Conservation (phyloP, 2,797 vertebrate genomes). For the Anguilla marmorata region DNA sequence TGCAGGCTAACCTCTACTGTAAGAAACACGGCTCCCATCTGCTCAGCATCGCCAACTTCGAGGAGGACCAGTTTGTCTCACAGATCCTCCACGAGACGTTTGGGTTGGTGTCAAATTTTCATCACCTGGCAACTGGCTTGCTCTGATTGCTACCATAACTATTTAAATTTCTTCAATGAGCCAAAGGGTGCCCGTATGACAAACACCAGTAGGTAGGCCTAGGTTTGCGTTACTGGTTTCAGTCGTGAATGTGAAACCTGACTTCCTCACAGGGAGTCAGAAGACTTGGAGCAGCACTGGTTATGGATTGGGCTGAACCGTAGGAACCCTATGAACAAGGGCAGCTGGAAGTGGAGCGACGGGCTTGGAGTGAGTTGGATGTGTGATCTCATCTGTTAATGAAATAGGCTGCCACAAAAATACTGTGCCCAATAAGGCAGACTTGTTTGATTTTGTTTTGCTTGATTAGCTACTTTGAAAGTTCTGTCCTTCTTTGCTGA, state of each 20-base stretch:
- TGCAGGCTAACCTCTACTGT: conserved; percentile 84
- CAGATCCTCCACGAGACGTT: conserved; percentile 87
- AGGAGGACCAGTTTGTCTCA: conserved; percentile 86
- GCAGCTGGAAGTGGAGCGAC: conserved; percentile 93
- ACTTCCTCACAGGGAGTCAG: conserved; percentile 71
- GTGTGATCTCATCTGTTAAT: not conserved
- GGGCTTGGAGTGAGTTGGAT: conserved; percentile 83
- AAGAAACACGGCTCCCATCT: conserved; percentile 83
- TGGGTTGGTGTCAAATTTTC: conserved; percentile 72
- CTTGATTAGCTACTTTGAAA: not conserved
- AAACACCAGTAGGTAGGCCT: not conserved
- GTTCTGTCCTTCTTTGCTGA: not conserved
- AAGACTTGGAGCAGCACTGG: conserved; percentile 92
- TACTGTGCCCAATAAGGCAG: not conserved
- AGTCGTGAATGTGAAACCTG: not conserved
- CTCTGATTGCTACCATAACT: not conserved
- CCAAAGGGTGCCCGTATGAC: not conserved
- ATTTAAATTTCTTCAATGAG: not conserved
- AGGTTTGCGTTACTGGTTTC: not conserved
- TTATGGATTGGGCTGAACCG: conserved; percentile 96
- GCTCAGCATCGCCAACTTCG: conserved; percentile 81
- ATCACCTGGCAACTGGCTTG: not conserved
- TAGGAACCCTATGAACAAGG: conserved; percentile 77
- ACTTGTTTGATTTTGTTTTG: not conserved
- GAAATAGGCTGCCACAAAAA: not conserved